Evolutionary conservation across 1,140 invertebrate genomes (phyloP), one percentile per base, ranked within the genome.

Genomic region (Aleiodes sp.): DNA sequence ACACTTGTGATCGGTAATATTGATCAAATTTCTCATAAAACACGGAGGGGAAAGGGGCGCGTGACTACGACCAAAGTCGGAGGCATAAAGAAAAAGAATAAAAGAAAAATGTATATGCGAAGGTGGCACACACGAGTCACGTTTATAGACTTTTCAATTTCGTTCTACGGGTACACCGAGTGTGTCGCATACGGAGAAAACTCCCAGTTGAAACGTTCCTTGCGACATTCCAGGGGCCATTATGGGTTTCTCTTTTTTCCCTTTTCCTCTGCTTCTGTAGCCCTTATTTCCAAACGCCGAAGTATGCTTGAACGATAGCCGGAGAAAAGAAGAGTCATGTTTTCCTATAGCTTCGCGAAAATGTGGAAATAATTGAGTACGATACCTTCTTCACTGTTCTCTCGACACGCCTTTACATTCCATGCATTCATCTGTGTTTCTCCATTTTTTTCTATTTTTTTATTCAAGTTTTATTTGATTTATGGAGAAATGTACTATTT

Each of bases 71-170:
- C 31, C 10, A 10, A 35, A 35, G 31, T 10, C 31, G 31, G 10
- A 35, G 4, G 10, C 14, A 46, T 16, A 46, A 46, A 46, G 19
- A 46, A 46, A 46, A 46, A 14, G 8, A 46, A n/a, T n/a, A 4
- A 46, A 46, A 46, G 41, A 46, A 46, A 14, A 16, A 19, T 19
- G 2, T 10, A 16, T 46, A 16, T 46, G 41, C 14, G 41, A n/a
- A 16, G 41, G 8, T 6, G 19, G 7, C 31, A 56, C 24, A 65
- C 19, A 56, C 41, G 46, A 35, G 65, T 21, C 62, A 68, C 61
- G 57, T 65, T 73, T 72, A 73, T 66, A 63, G 68, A 70, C 65
- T 69, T 75, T 75, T 66, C 73, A 71, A 75, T 75, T 75, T 69
- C 41, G 66, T 62, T 71, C 43, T 19, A 21, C 24, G 52, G 14